Conservation (phyloP, 2,888 invertebrate genomes). For the Marronus borbonicus region DNA sequence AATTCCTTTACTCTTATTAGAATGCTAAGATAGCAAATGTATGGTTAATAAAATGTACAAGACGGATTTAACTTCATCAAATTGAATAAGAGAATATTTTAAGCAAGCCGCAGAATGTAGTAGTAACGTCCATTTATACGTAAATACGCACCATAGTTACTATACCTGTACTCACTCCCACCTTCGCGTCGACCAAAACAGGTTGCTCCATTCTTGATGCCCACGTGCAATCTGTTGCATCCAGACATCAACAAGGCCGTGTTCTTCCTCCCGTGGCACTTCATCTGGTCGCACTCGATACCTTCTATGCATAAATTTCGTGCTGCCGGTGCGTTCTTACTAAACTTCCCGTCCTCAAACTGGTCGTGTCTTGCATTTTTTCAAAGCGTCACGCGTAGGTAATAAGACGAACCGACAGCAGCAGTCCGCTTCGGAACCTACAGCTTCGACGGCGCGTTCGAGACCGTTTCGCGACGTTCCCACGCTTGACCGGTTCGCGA, state of each 20-base stretch:
- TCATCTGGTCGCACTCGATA: slow-evolving; percentile 25
- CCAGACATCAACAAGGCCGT: slow-evolving; percentile 36
- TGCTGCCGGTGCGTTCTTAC: slow-evolving; percentile 17
- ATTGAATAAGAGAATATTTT: not conserved
- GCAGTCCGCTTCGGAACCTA: slow-evolving; percentile 10
- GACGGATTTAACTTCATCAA: not conserved
- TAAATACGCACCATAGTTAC: slow-evolving; percentile 8
- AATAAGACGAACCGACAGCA: slow-evolving; percentile 15
- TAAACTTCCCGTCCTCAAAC: slow-evolving; percentile 30
- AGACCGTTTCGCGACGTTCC: slow-evolving; percentile 4
- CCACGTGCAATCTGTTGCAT: slow-evolving; percentile 49
- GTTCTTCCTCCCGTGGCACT: slow-evolving; percentile 17
- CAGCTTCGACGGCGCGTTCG: slow-evolving; percentile 19
- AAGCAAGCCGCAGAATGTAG: not conserved
- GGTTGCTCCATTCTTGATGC: slow-evolving; percentile 48
- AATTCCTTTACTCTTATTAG: not conserved
- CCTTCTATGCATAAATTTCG: slow-evolving; percentile 33
- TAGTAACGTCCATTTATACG: slow-evolving; percentile 3
- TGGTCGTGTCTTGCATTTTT: slow-evolving; percentile 36
- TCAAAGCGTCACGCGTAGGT: slow-evolving; percentile 33
- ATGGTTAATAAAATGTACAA: not conserved
- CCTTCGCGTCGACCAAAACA: slow-evolving; percentile 43
- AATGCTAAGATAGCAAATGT: not conserved
- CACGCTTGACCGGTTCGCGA: slow-evolving; percentile 42
- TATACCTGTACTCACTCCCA: slow-evolving; percentile 32